Conservation (phyloP, 2,888 invertebrate species). For the Andrena camellia region DNA sequence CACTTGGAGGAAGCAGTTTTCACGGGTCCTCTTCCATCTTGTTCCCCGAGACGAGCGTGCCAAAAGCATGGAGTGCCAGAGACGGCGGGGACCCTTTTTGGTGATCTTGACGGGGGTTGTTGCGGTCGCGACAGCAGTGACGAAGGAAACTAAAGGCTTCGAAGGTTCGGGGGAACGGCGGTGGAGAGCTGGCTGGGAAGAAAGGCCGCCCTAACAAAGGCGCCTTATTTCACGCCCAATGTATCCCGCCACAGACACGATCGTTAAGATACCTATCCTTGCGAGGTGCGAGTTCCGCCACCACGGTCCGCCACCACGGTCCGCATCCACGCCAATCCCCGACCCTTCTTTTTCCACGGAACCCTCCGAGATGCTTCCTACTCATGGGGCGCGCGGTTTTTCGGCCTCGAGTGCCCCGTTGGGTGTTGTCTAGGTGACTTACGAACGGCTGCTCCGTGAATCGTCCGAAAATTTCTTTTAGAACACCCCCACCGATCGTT, state of each 20-base stretch:
- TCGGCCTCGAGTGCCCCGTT: constrained; percentile 42
- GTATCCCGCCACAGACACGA: constrained; percentile 80
- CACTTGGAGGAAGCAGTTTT: constrained; percentile 22
- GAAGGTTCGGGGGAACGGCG: constrained; percentile 18
- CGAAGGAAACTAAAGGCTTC: constrained; percentile 47
- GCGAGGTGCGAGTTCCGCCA: constrained; percentile 68
- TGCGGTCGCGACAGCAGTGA: constrained; percentile 59
- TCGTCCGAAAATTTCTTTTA: constrained; percentile 17
- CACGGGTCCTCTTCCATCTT: constrained; percentile 33
- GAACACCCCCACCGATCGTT: not conserved
- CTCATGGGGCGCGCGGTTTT: constrained; percentile 69
- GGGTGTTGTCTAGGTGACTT: constrained; percentile 53
- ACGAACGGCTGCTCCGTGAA: constrained; percentile 39
- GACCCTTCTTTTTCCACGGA: constrained; percentile 12
- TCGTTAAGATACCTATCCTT: constrained; percentile 82
- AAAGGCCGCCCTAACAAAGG: constrained; percentile 77
- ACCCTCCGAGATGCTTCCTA: constrained; percentile 68
- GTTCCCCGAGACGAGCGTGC: constrained; percentile 49
- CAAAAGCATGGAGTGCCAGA: constrained; percentile 45
- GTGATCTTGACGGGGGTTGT: constrained; percentile 45
- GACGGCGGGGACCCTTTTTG: constrained; percentile 48
- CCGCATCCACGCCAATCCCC: constrained; percentile 26
- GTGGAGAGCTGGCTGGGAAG: constrained; percentile 54
- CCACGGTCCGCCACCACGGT: constrained; percentile 47
- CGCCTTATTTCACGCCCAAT: constrained; percentile 81